Evolutionary conservation across 2,888 invertebrate genomes (phyloP).

Genomic region (Sepiola atlantica): DNA sequence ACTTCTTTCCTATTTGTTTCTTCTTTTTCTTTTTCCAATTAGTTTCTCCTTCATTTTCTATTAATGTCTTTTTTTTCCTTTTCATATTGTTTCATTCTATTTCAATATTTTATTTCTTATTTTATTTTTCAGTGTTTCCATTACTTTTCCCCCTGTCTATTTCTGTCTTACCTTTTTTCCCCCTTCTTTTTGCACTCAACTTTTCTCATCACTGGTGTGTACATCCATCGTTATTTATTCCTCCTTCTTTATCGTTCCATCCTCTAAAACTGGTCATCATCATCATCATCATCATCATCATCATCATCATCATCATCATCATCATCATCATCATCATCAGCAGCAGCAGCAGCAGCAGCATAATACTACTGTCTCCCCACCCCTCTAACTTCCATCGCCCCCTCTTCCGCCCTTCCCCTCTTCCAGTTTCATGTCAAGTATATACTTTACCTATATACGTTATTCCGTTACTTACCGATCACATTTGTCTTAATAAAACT

Average conservation of each 20-base stretch:
- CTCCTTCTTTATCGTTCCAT: neutral
- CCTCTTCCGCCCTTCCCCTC: too few relatives aligned
- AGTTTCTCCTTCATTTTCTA: neutral
- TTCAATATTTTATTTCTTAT: neutral
- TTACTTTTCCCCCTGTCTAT: neutral
- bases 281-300: neutral
- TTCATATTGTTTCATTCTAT: neutral
- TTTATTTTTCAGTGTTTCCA: neutral
- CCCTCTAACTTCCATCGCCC: too few relatives aligned
- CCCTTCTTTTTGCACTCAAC: neutral
- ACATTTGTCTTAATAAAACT: neutral
- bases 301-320: neutral
- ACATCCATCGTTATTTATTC: too few relatives aligned
- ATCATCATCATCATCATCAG: neutral
- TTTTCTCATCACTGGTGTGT: too few relatives aligned
- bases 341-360: too few relatives aligned
- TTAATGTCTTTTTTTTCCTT: neutral
- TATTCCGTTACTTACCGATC: neutral
- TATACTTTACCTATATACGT: neutral
- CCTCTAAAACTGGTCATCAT: neutral
- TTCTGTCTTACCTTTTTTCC: neutral
- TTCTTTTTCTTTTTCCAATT: too few relatives aligned
- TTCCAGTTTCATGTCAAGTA: neutral
- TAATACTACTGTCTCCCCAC: too few relatives aligned
- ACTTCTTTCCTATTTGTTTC: too few relatives aligned